phyloP scores from a whole-genome alignment of 2,888 invertebrate genomes.

The Drosophila formosana region DNA sequence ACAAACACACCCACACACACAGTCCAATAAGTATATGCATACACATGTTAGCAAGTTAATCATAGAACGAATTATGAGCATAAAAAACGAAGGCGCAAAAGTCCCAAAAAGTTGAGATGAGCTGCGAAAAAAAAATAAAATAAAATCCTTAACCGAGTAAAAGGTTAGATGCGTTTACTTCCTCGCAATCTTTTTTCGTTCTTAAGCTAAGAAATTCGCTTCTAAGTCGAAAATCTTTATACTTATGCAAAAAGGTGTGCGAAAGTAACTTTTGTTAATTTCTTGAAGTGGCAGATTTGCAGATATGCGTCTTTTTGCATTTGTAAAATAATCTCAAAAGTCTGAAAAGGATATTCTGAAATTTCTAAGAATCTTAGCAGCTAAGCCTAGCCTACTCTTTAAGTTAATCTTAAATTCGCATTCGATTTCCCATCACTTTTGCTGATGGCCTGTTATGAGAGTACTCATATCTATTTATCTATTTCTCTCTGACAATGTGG shows the following conservation, averaged over 20 bases:
- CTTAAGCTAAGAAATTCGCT: not conserved
- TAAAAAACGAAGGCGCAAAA: constrained; percentile 11
- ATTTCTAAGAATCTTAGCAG: not conserved
- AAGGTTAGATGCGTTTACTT: not conserved
- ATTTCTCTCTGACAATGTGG: not conserved
- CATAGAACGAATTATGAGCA: constrained; percentile 39
- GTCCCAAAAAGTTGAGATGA: constrained; percentile 16
- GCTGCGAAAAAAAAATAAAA: not conserved
- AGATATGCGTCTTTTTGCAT: not conserved
- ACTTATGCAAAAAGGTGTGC: not conserved
- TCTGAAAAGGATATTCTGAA: not conserved
- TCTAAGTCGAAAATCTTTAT: not conserved
- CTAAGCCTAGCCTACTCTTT: not conserved
- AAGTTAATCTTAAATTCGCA: not conserved
- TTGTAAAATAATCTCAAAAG: not conserved
- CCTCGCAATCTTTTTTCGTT: not conserved
- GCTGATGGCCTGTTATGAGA: not conserved
- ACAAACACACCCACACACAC: not conserved
- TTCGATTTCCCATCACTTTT: not conserved
- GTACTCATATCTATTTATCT: not conserved
- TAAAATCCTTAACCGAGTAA: not conserved
- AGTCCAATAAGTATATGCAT: not conserved
- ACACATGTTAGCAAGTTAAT: constrained; percentile 39
- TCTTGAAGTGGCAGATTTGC: not conserved
- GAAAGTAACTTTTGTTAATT: not conserved